A percentile compares a stretch with the other conserved stretches of the same genome.
Conservation (phyloP, 2,797 vertebrate genomes). For the Thalassophryne amazonica region DNA sequence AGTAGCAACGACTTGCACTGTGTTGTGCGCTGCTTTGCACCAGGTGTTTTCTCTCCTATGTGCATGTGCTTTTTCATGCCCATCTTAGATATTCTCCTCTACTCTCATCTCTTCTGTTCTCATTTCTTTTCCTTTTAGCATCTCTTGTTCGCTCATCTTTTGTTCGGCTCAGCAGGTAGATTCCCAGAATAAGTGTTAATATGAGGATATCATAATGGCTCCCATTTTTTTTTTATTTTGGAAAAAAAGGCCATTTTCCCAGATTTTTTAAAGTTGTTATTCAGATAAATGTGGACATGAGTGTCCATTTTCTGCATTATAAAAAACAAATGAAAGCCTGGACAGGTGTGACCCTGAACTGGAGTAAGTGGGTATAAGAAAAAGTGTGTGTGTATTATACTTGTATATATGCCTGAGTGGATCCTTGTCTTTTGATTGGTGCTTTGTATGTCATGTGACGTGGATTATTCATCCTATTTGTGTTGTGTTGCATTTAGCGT, state of each 20-base stretch:
- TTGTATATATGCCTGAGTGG: too few relatives aligned
- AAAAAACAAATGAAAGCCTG: constrained; percentile 3
- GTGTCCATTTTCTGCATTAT: constrained; percentile 20
- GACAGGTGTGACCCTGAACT: constrained; percentile 7
- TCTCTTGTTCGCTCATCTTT: constrained; percentile 11
- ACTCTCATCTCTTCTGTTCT: not conserved
- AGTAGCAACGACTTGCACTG: too few relatives aligned
- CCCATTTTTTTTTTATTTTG: not conserved
- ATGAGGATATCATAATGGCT: constrained; percentile 30
- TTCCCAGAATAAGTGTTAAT: constrained; percentile 34
- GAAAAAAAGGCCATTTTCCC: constrained; percentile 16
- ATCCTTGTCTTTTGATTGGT: too few relatives aligned
- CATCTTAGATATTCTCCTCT: too few relatives aligned
- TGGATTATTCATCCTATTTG: too few relatives aligned
- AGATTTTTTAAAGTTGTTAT: not conserved
- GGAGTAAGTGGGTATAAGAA: not conserved
- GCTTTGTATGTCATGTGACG: too few relatives aligned
- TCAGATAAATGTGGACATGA: constrained; percentile 42
- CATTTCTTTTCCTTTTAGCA: not conserved
- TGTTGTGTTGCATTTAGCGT: too few relatives aligned
- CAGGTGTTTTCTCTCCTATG: too few relatives aligned
- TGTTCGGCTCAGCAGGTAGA: constrained; percentile 36
- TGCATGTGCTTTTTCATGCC: not conserved
- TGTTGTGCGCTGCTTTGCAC: too few relatives aligned
- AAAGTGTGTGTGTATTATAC: too few relatives aligned